Evolutionary conservation across 2,113 vertebrate species (phyloP).

Genomic region (Corythoichthys intestinalis): DNA sequence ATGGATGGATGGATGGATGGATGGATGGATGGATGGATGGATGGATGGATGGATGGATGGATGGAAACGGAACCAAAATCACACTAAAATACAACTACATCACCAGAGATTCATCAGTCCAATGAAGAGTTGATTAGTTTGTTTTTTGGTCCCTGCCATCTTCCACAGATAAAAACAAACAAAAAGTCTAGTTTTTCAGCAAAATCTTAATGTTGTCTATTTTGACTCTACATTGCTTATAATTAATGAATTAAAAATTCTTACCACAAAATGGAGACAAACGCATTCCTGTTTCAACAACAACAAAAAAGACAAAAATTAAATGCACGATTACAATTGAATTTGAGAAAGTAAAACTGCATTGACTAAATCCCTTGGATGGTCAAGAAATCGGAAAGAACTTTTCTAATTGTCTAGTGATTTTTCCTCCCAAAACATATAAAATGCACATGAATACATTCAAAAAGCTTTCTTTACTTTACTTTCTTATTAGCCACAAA

Average conservation of each 20-base stretch:
- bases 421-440: background rate
- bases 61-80: no score
- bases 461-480: background rate
- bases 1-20: no score
- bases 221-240: background rate
- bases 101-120: background rate
- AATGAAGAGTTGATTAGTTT: background rate
- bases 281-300: background rate
- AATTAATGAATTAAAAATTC: background rate
- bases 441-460: background rate
- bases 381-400: background rate
- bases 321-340: no score
- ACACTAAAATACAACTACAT: no score
- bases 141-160: background rate
- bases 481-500: background rate
- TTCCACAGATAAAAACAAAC: background rate
- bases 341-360: background rate
- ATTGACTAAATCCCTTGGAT: background rate
- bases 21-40: no score
- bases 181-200: background rate
- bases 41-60: no score
- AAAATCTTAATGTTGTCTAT: background rate
- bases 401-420: background rate
- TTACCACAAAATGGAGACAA: background rate
- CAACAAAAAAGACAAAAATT: background rate